Percentiles rank a stretch among this genome's conserved stretches.
These are phyloP conservation scores for Argyresthia albistria DNA, from an alignment of 2,888 invertebrate genomes.

Conservation along the genomic window DNA sequence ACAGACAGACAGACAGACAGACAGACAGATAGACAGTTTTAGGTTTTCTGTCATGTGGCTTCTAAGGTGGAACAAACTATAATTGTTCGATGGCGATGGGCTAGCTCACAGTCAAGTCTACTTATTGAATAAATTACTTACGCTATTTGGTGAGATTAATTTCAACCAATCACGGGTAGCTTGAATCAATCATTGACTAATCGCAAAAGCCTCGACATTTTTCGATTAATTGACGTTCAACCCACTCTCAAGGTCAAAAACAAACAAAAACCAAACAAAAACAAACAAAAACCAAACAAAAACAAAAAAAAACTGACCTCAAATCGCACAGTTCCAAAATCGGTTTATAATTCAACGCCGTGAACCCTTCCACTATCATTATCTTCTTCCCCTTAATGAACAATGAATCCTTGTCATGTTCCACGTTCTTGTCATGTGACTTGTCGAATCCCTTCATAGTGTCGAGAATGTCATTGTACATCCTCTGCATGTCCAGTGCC, in stretches of 20 bases:
- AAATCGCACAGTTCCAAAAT: conserved; percentile 77
- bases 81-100: too few relatives aligned
- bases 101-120: too few relatives aligned
- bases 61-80: too few relatives aligned
- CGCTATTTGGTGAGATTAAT: too few relatives aligned
- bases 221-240: not conserved
- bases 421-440: conserved; percentile 15
- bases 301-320: conserved; percentile 36
- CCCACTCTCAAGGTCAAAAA: not conserved
- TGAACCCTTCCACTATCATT: conserved; percentile 84
- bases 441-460: conserved; percentile 31
- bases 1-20: too few relatives aligned
- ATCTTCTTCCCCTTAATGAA: conserved; percentile 46
- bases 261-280: not conserved
- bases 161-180: too few relatives aligned
- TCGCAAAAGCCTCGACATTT: too few relatives aligned
- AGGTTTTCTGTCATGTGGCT: too few relatives aligned
- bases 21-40: too few relatives aligned
- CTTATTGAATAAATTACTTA: too few relatives aligned
- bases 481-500: conserved; percentile 80
- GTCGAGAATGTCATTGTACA: conserved; percentile 73
- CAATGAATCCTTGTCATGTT: conserved; percentile 10
- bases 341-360: conserved; percentile 79
- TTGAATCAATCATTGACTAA: too few relatives aligned
- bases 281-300: not conserved